phyloP scores from a whole-genome alignment of 2,113 vertebrate species.

The Anoura caudifer region DNA sequence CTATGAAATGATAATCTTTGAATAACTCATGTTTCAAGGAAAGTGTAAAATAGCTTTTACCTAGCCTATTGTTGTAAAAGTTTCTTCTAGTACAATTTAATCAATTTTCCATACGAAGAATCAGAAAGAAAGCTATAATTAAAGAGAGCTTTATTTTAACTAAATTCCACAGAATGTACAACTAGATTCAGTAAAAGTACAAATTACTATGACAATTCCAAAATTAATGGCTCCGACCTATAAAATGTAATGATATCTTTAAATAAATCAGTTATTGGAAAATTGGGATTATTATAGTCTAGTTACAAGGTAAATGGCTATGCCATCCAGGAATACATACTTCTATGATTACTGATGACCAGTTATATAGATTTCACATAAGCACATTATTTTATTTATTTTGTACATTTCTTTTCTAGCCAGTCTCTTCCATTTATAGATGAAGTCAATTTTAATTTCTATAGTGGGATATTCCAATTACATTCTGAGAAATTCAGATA shows the following conservation, averaged over 20 bases:
- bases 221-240: conserved; percentile 9
- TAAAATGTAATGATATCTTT: background rate
- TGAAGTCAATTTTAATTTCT: conserved; percentile 1
- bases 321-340: background rate
- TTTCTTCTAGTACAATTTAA: conserved; percentile 19
- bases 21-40: background rate
- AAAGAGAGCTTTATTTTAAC: background rate
- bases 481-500: background rate
- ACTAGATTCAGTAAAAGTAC: background rate
- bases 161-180: conserved; percentile 15
- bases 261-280: background rate
- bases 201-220: conserved; percentile 25
- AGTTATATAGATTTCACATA: background rate
- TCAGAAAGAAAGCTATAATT: background rate
- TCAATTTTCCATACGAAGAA: background rate
- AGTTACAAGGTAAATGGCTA: background rate
- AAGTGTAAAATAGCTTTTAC: conserved; percentile 5
- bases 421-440: background rate
- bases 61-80: background rate
- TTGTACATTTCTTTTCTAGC: background rate
- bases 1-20: conserved; percentile 18
- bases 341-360: background rate
- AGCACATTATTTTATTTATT: conserved; percentile 1
- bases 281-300: background rate
- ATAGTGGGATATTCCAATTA: background rate